These are phyloP conservation scores for Plotosus lineatus DNA, from an alignment of 2,113 vertebrate species.

Conservation along the genomic window DNA sequence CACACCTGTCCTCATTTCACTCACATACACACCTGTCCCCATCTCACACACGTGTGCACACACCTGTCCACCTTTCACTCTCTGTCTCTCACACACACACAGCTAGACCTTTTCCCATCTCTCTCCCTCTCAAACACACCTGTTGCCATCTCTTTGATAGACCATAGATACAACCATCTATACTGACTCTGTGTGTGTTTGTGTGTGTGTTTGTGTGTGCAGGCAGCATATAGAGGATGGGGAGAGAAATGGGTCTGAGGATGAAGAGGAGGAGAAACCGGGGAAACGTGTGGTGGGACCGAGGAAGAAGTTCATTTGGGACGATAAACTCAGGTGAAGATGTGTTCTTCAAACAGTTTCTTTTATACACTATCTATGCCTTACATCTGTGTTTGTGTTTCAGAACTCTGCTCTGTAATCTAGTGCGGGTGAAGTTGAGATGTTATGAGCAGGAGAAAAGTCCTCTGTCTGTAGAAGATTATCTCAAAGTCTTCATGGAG, in stretches of 20 bases:
- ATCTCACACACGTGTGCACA: background rate
- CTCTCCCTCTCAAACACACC: background rate
- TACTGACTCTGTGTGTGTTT: background rate
- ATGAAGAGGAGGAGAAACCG: conserved; percentile 96
- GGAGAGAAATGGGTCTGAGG: conserved; percentile 93
- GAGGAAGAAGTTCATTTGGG: conserved; percentile 96
- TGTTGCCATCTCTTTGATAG: background rate
- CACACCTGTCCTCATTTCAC: background rate
- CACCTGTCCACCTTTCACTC: too few relatives aligned
- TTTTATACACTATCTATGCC: too few relatives aligned
- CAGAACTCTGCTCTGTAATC: conserved; percentile 91
- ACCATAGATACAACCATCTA: background rate
- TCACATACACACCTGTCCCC: background rate
- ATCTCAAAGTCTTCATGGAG: conserved; percentile 98
- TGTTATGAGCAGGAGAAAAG: conserved; percentile 95
- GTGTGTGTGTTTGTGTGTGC: conserved; percentile 20
- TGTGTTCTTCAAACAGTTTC: too few relatives aligned
- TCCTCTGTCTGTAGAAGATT: conserved; percentile 91
- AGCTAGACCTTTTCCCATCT: background rate
- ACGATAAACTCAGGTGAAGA: conserved; percentile 90
- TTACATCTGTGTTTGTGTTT: conserved; percentile 18
- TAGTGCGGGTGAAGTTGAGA: conserved; percentile 93
- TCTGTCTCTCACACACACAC: background rate
- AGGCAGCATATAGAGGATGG: conserved; percentile 91
- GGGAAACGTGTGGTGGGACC: conserved; percentile 94